Conservation (phyloP, 2,113 vertebrate genomes). For the Heterotis niloticus region DNA sequence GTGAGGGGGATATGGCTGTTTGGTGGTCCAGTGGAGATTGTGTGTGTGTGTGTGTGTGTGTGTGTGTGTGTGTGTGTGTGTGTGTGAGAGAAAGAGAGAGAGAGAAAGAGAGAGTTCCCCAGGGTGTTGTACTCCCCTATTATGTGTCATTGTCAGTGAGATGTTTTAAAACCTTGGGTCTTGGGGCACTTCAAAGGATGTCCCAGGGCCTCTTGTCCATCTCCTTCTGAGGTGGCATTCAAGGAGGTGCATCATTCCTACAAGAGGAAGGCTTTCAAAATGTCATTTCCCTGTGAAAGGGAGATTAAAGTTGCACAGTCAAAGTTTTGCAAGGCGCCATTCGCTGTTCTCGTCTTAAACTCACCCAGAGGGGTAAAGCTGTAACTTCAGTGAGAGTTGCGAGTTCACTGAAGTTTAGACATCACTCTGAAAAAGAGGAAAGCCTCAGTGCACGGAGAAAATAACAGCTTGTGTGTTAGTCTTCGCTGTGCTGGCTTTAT, state of each 20-base stretch:
- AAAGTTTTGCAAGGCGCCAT: neutral
- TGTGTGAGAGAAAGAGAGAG: neutral
- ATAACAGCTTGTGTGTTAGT: slow-evolving; percentile 15
- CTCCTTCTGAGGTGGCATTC: too few species aligned
- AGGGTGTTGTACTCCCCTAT: too few species aligned
- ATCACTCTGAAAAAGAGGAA: neutral
- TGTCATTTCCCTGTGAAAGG: slow-evolving; percentile 28
- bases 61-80: neutral
- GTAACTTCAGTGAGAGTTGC: neutral
- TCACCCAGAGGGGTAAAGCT: neutral
- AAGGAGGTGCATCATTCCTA: neutral
- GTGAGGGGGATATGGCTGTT: too few species aligned
- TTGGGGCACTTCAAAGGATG: too few species aligned
- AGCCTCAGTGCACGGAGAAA: neutral
- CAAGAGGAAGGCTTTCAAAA: slow-evolving; percentile 23
- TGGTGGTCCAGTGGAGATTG: neutral
- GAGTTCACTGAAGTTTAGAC: slow-evolving; percentile 12
- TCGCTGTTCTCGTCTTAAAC: neutral
- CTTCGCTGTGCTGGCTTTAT: too few species aligned
- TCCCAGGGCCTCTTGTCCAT: too few species aligned
- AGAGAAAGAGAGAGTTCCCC: neutral
- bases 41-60: slow-evolving; percentile 5
- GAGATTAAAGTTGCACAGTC: slow-evolving; percentile 8
- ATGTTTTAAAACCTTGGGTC: too few species aligned
- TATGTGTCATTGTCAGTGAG: too few species aligned